Base-by-base conservation (phyloP, 2,888 invertebrate species). In the Ornithoptera alexandrae region DNA sequence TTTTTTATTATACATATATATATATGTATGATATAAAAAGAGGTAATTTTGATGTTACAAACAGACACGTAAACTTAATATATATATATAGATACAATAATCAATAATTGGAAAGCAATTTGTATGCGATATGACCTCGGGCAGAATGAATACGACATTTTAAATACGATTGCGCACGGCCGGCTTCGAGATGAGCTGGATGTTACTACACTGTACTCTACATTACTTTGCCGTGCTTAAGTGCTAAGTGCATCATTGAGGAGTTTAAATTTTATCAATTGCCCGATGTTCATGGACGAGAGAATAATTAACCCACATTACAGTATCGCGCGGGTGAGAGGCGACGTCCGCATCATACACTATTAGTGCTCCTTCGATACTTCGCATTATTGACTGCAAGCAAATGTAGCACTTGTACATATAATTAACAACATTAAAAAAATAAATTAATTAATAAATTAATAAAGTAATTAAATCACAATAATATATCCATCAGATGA, bases 241-340 rank as follows among this genome's bases (percentile, higher is more conserved):
- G 36, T 46, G 57, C 36, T 24, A 39, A 30, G 56, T 30, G 61
- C 66, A 63, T 69, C 66, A 62, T 58, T 42, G 42, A 15, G 61
- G 56, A 57, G 69, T 62, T 58, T 67, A 60, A 62, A 67, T 60
- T 71, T 71, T 24, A 50, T 65, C 53, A 65, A 46, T 62, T 39
- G 62, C 15, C n/a, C 57, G 64, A 65, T 72, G 69, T 65, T 70
- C 74, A 74, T 71, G 73, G 71, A 73, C 70, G 18, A 17, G 68
- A 73, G 72, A 73, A 77, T 77, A 75, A 78, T 79, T 79, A 78
- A 79, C 79, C 79, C 72, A 75, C 74, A 77, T 78, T 72, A 69
- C 68, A 69, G 67, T 71, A 67, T 72, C 72, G 76, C 77, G 72
- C 67, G 67, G 65, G 73, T 68, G 74, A 78, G 75, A 66, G 62